Conservation (phyloP, 2,888 invertebrate genomes). For the Gandaritis pyraliata region DNA sequence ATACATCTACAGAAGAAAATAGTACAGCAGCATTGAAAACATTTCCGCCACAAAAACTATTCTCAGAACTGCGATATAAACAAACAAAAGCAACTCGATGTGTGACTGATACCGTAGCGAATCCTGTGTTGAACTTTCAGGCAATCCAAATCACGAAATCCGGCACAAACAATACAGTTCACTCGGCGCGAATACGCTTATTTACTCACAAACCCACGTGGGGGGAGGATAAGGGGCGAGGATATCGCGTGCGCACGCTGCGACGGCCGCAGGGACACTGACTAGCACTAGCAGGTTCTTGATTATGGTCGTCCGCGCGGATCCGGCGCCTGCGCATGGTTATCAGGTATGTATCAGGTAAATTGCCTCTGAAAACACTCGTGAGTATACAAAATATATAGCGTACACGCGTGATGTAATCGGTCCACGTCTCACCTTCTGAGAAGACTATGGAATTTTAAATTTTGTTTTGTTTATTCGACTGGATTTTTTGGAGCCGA, state of each 20-base stretch:
- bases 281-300: constrained; percentile 47
- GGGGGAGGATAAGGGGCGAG: constrained; percentile 44
- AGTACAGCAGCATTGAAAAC: neutral
- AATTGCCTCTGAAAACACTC: constrained; percentile 67
- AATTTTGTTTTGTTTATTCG: constrained; percentile 45
- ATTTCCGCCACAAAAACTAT: neutral
- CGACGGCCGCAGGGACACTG: constrained; percentile 65
- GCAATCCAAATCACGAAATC: constrained; percentile 66
- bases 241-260: constrained; percentile 57
- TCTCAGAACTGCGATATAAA: constrained; percentile 38
- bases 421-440: constrained; percentile 45
- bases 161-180: constrained; percentile 51
- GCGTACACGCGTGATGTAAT: constrained; percentile 56
- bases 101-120: constrained; percentile 56
- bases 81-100: constrained; percentile 62
- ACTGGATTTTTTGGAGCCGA: constrained; percentile 32
- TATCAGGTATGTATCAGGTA: constrained; percentile 68
- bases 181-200: constrained; percentile 56
- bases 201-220: constrained; percentile 78
- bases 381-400: constrained; percentile 1
- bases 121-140: constrained; percentile 47
- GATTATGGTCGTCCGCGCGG: constrained; percentile 31
- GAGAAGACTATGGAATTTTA: constrained; percentile 48
- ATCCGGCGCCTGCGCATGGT: constrained; percentile 60
- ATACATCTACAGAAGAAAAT: constrained; percentile 2